These are phyloP conservation scores for Polylopha cassiicola DNA, from an alignment of 2,888 invertebrate species.

Conservation along the genomic window DNA sequence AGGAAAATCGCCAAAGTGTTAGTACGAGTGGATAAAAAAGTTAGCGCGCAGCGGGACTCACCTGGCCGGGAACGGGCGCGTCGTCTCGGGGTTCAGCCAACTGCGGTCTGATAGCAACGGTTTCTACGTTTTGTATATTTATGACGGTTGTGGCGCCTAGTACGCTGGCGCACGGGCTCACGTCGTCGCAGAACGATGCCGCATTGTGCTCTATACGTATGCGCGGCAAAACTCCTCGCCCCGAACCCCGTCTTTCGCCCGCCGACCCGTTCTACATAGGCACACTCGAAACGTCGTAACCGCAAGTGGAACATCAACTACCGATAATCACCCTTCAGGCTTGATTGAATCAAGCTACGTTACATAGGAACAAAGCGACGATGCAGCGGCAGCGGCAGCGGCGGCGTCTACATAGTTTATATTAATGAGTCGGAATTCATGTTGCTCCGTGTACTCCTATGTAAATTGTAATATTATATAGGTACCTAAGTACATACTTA, in stretches of 20 bases:
- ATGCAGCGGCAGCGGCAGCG: slow-evolving; percentile 25
- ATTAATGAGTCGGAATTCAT: too few species aligned
- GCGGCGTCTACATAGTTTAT: too few species aligned
- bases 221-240: slow-evolving; percentile 38
- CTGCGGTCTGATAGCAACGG: slow-evolving; percentile 39
- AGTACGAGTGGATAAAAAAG: slow-evolving; percentile 18
- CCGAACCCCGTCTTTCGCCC: slow-evolving; percentile 28
- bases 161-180: slow-evolving; percentile 55
- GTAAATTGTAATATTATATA: too few species aligned
- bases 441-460: too few species aligned
- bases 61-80: slow-evolving; percentile 37
- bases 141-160: slow-evolving; percentile 45
- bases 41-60: slow-evolving; percentile 55
- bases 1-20: slow-evolving; percentile 33
- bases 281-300: slow-evolving; percentile 32
- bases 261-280: slow-evolving; percentile 28
- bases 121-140: slow-evolving; percentile 49
- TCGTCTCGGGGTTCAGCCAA: slow-evolving; percentile 33
- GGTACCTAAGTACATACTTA: too few species aligned
- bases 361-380: slow-evolving; percentile 32
- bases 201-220: slow-evolving; percentile 65
- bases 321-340: slow-evolving; percentile 28
- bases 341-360: slow-evolving; percentile 28
- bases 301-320: slow-evolving; percentile 25
- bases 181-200: slow-evolving; percentile 65